phyloP scores from a whole-genome alignment of 2,888 invertebrate genomes.

The Thysanoteuthis rhombus region DNA sequence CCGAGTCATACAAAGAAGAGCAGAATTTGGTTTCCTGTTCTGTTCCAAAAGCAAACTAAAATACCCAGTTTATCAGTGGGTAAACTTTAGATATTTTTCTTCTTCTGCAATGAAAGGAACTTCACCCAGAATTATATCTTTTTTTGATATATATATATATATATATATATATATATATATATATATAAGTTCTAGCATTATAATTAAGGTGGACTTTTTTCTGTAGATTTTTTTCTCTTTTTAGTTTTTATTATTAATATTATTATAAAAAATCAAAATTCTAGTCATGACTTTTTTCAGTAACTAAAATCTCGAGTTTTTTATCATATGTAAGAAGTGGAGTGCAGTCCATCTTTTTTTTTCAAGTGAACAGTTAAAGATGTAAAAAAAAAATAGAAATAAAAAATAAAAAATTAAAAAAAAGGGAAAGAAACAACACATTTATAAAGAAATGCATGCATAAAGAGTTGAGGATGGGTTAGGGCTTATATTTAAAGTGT shows the following conservation, averaged over 20 bases:
- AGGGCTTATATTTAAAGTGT: background rate
- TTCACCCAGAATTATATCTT: background rate
- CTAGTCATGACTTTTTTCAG: background rate
- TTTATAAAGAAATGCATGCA: slow-evolving; percentile 12
- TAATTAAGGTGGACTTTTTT: background rate
- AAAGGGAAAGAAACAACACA: background rate
- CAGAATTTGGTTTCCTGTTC: background rate
- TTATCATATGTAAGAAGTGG: background rate
- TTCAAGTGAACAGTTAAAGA: background rate
- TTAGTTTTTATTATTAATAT: background rate
- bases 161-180: background rate
- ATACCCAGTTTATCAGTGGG: background rate
- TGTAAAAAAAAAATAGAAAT: too few species aligned
- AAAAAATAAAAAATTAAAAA: background rate
- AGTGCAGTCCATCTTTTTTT: background rate
- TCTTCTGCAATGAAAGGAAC: background rate
- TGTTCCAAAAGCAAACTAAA: background rate
- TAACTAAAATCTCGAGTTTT: background rate
- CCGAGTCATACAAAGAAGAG: background rate
- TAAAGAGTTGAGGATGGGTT: background rate
- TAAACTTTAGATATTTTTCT: background rate
- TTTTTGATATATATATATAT: background rate
- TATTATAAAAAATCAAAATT: background rate
- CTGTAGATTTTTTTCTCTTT: background rate
- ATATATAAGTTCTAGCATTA: background rate